Percentiles rank a stretch among this genome's conserved stretches.
Evolutionary conservation across 2,888 invertebrate species (phyloP).

Genomic region (Tricholauxania praeusta): DNA sequence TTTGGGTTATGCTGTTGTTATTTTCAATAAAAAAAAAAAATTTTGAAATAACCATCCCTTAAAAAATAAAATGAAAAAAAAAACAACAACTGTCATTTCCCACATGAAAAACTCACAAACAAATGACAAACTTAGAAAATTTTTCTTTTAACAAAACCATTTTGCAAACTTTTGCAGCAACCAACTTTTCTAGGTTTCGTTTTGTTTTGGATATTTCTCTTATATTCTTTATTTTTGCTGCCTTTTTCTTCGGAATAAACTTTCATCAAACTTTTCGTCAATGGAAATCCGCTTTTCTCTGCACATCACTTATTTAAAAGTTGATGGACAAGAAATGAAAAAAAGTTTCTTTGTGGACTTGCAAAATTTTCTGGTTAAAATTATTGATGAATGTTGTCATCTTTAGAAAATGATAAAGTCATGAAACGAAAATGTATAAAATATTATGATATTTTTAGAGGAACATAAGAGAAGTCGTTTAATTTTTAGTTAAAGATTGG

Average conservation of each 20-base stretch:
- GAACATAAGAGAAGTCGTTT: no score
- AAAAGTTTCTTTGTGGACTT: neutral
- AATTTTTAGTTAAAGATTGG: no score
- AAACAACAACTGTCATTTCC: no score
- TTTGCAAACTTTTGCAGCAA: slow-evolving; percentile 60
- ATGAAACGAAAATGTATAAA: neutral
- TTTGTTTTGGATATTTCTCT: neutral
- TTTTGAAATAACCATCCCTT: no score
- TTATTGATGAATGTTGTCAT: slow-evolving; percentile 12
- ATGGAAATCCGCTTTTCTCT: slow-evolving; percentile 11
- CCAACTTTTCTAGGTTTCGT: slow-evolving; percentile 48
- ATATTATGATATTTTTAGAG: no score
- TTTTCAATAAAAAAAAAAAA: no score
- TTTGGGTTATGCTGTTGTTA: no score
- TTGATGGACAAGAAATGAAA: slow-evolving; percentile 3
- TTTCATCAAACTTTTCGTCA: slow-evolving; percentile 9
- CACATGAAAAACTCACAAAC: no score
- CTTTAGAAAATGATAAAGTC: neutral
- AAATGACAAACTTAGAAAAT: no score
- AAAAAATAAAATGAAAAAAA: no score
- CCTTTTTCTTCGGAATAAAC: slow-evolving; percentile 40
- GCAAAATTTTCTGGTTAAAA: slow-evolving; percentile 1
- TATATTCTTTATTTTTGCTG: slow-evolving; percentile 35
- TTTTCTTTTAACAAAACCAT: no score
- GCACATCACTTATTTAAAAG: slow-evolving; percentile 17